Percentiles rank a stretch among this genome's conserved stretches.
Conservation (phyloP, 2,113 vertebrate species). For the Jaculus jaculus region DNA sequence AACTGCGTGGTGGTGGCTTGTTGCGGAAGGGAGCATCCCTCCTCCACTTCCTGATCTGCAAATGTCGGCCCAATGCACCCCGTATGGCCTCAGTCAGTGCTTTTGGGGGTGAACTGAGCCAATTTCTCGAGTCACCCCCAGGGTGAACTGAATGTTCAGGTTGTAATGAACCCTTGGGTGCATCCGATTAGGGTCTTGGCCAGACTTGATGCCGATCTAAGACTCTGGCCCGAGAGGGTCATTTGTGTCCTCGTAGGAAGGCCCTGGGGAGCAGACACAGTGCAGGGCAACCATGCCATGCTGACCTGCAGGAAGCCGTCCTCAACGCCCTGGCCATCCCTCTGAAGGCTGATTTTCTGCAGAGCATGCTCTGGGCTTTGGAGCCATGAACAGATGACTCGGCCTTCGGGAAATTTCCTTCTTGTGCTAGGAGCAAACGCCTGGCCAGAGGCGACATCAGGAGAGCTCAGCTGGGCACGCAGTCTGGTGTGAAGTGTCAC, state of each 20-base stretch:
- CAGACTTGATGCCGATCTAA: not conserved
- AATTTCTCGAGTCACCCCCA: not conserved
- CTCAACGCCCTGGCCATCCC: not conserved
- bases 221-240: not conserved
- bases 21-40: not conserved
- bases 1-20: not conserved
- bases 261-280: not conserved
- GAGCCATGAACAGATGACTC: not conserved
- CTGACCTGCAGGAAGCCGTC: not conserved
- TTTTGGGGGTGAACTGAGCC: not conserved
- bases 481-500: no score
- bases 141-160: conserved; percentile 7
- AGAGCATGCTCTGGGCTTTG: not conserved
- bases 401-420: no score
- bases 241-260: conserved; percentile 22
- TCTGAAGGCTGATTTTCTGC: not conserved
- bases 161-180: not conserved
- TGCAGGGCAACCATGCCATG: conserved; percentile 2
- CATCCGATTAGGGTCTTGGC: not conserved
- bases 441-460: no score
- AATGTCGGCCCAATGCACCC: not conserved
- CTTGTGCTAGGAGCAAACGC: no score
- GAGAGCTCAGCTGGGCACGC: no score
- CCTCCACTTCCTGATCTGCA: not conserved
- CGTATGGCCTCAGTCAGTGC: not conserved